Percentiles rank a stretch among this genome's conserved stretches.
phyloP scores from a whole-genome alignment of 2,888 invertebrate genomes.

The Lobophora halterata region DNA sequence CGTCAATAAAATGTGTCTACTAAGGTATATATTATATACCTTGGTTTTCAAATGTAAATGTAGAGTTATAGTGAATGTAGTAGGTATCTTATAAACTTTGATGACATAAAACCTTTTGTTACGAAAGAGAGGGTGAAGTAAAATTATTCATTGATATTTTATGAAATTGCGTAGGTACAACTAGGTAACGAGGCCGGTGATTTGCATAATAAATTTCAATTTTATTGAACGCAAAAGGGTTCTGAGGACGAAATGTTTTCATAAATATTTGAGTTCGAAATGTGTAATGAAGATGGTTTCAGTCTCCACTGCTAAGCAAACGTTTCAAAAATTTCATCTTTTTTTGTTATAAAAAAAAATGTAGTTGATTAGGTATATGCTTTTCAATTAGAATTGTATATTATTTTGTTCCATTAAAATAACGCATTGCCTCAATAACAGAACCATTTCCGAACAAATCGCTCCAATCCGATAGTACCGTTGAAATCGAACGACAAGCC shows the following conservation, averaged over 20 bases:
- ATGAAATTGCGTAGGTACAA: slow-evolving; percentile 27
- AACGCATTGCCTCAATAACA: slow-evolving; percentile 26
- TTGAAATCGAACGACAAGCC: slow-evolving; percentile 59
- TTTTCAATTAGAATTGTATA: too few relatives aligned
- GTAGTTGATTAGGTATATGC: too few relatives aligned
- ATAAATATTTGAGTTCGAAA: slow-evolving; percentile 27
- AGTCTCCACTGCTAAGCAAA: not conserved
- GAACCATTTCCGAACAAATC: slow-evolving; percentile 30
- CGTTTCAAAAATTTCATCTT: not conserved
- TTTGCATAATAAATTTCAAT: slow-evolving; percentile 35
- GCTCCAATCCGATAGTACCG: slow-evolving; percentile 52
- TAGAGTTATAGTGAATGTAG: too few relatives aligned
- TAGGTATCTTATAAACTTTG: slow-evolving; percentile 1
- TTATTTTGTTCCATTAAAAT: slow-evolving; percentile 3
- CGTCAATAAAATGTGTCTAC: too few relatives aligned
- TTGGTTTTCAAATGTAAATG: slow-evolving; percentile 1
- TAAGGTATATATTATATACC: too few relatives aligned
- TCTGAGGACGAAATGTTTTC: slow-evolving; percentile 26
- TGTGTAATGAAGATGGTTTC: slow-evolving; percentile 7
- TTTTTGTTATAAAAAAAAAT: too few relatives aligned
- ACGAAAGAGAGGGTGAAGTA: slow-evolving; percentile 22
- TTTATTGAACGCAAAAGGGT: slow-evolving; percentile 32
- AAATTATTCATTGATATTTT: slow-evolving; percentile 31
- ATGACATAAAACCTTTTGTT: slow-evolving; percentile 17
- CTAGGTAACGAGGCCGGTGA: slow-evolving; percentile 32